Evolutionary conservation across 2,888 invertebrate species (phyloP), one percentile per base, ranked within the genome.

Genomic region (Ligdia adustata): DNA sequence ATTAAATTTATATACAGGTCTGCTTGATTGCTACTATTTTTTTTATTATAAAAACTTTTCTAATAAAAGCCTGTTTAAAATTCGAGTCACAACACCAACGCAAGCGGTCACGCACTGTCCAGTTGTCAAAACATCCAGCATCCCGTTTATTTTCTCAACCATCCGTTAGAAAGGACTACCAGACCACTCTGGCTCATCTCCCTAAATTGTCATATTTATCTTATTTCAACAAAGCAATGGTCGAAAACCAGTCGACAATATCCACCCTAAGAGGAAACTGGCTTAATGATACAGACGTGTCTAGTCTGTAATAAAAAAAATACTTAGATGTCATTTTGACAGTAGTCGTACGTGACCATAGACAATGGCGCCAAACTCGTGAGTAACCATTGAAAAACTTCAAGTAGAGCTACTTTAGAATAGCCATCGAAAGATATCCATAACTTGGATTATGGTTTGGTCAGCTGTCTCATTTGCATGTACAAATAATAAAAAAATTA

Each of bases 51-150:
- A 16, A 22, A 22, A 22, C 6, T 6, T 6, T 2, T 18, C 3
- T 11, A 12, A 2, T 24, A 26, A 43, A 15, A 31, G 29, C 72
- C 67, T 75, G 82, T 82, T 80, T 76, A 70, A 70, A 74, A 82
- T 79, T 79, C 75, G 73, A 63, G 57, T 48, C 69, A 63, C 65
- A 59, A 44, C 45, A 48, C 49, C 52, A 53, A 61, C 52, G 57
- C 57, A 44, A 42, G 46, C 65, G 38, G 69, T 74, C 82, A 81
- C 77, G 81, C 75, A 64, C 71, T 69, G 81, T 78, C 85, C 89
- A 88, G 87, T 86, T 88, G 87, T 64, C 84, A 84, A 72, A 88
- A 89, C 87, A 88, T 58, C 29, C 87, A 89, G 89, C 85, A 85
- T 87, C 85, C 81, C 64, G 62, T 52, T 52, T 75, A 64, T 79